Percentiles rank a stretch among this genome's conserved stretches.
Conservation (phyloP, 2,888 invertebrate species). For the Pheosia gnoma region DNA sequence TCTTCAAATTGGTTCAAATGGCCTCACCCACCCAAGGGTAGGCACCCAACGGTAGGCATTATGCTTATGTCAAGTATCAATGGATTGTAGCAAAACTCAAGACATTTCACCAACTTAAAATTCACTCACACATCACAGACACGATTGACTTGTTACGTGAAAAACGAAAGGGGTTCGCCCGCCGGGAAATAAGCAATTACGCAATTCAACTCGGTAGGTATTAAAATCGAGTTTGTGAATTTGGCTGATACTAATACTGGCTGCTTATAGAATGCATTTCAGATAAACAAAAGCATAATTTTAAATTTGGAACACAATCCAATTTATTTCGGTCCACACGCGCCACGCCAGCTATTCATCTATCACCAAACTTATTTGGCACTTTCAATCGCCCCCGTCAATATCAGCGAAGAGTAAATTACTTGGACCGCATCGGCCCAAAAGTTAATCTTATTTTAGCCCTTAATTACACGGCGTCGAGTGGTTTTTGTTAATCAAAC, state of each 20-base stretch:
- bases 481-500: slow-evolving; percentile 24
- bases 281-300: neutral
- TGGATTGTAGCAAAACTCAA: too few relatives aligned
- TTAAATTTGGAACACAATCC: neutral
- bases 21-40: too few relatives aligned
- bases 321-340: neutral
- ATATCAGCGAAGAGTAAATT: slow-evolving; percentile 21
- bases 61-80: too few relatives aligned
- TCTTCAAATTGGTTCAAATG: too few relatives aligned
- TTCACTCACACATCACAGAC: too few relatives aligned
- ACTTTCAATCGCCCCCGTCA: slow-evolving; percentile 11
- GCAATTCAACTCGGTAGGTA: too few relatives aligned
- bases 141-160: too few relatives aligned
- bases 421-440: slow-evolving; percentile 18
- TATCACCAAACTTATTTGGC: neutral
- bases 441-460: slow-evolving; percentile 36
- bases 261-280: slow-evolving; percentile 7
- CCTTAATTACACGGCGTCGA: slow-evolving; percentile 28
- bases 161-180: too few relatives aligned
- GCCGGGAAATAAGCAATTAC: neutral
- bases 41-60: too few relatives aligned
- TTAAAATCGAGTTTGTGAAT: too few relatives aligned
- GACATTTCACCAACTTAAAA: too few relatives aligned
- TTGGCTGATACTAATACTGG: neutral
- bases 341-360: neutral